Evolutionary conservation across 2,888 invertebrate genomes (phyloP), one percentile per base, ranked within the genome.

Genomic region (Cotesia congregata): DNA sequence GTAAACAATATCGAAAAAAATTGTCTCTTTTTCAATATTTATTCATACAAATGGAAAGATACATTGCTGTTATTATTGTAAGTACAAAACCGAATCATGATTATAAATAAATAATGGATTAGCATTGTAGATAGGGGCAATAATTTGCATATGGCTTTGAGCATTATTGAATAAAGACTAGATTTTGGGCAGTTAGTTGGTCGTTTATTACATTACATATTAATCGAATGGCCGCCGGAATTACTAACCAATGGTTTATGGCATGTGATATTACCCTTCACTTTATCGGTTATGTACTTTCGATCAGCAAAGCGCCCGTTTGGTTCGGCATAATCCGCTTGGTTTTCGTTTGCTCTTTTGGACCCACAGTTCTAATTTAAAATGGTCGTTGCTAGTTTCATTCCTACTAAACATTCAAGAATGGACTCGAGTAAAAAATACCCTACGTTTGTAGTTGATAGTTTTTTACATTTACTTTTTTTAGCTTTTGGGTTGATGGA

Each of bases 141-240:
- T 50, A 50, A 50, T 50, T 50, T 50, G 9, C 50, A 50, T 50
- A 50, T 50, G 50, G 50, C 50, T 50, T 50, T 50, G 50, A 50
- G 50, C 50, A 50, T 50, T 50, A 17, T 17, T 62, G 15, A 62
- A 62, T 62, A 15, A 30, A 65, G 30, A 65, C 38, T 30, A 30
- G 20, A 30, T 20, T 20, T 30, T 30, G 38, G 40, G 62, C 17
- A 12, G 38, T n/a, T 38, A 41, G 67, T 71, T 39, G 39, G 65
- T 39, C 74, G 82, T 83, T 83, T 80, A 83, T 84, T 80, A 80
- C 80, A 80, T 83, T 83, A 82, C 80, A 79, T 76, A 81, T 82
- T 83, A 84, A 83, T 84, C 80, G 81, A 80, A 79, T 79, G 5
- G 70, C 65, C 62, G 60, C 41, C 20, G 50, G 67, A 76, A 72